Evolutionary conservation across 1,140 invertebrate species (phyloP), one percentile per base, ranked within the genome.

Genomic region (Glossosoma conforme): DNA sequence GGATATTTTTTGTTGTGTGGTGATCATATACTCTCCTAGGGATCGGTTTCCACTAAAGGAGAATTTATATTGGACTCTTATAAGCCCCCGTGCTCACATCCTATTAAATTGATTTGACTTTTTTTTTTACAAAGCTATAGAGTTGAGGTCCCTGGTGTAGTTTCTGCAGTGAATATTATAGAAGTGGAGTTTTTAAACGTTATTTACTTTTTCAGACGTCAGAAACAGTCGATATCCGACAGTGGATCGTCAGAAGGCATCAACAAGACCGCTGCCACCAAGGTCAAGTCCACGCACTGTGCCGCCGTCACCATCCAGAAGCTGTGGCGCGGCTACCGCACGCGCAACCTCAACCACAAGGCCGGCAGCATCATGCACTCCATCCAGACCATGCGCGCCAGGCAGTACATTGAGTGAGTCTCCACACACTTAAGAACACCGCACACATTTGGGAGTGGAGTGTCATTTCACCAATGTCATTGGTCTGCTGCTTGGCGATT

Each of bases 321-420:
- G 64, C 81, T 87, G 64, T 95, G 91, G 92, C 70, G 90, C 30
- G 91, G 92, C 0, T 93, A 91, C 69, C 78, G 83, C 33, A 85
- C 87, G 14, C 73, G 91, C 56, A 88, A 91, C 59, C 71, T 86
- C 4, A 81, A 90, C 62, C 81, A 80, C 57, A 82, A 85, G 62
- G 85, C 87, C 3, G 57, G 70, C 76, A 82, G 40, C 78, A 85
- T 65, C 72, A 85, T 64, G 77, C 87, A 89, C 60, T 85, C 87
- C 19, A 82, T 93, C 4, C 83, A 92, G 59, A 83, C 84, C 48
- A 80, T 84, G 44, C 75, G 90, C 59, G 86, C 88, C 6, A 83
- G 91, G 61, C 86, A 92, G 61, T 90, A 93, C 65, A 91, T 94
- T 58, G 79, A 91, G 87, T 89, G 72, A 81, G 80, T 73, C n/a